Base-by-base conservation (phyloP, 64 coral and sea anemone species). In the Actinia equina region DNA sequence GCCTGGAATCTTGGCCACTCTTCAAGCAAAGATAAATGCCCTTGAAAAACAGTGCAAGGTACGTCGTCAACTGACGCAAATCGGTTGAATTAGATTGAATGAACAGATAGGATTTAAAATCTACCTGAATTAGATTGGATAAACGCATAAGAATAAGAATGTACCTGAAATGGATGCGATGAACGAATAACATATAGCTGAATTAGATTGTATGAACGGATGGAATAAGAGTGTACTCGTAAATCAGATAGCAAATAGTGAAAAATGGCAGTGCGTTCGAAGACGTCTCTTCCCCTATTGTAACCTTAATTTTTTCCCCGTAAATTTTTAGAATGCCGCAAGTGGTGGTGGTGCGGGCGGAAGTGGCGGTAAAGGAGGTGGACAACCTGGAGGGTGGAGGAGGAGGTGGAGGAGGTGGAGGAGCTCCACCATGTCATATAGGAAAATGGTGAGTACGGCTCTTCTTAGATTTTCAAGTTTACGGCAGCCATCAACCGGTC, bases 1-100 rank as follows among this genome's bases (percentile, higher is more conserved):
- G 80, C 94, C 88, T 27, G 81, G 80, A 11, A 86, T 92, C 5
- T 52, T 96, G 77, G 91, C 91, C 2, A 86, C 88, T 17, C 92
- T 96, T 82, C 52, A 65, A 59, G 88, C 85, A 49, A 96, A 96
- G 83, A 93, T 96, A 77, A 70, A 62, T 12, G 91, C 80, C 12
- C 88, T 96, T 19, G 94, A 96, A 57, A 96, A 93, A 44, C 85
- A 83, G 41, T 96, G 94, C 69, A 93, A 96, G 94, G 94, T 96
- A 85, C 30, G 78, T 9, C 30, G 78, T 9, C 19, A n/a, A 74
- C 20, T 15, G 3, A 30, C 22, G 3, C 12, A 13, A 74, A 6
- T 57, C 6, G 55, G 55, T 57, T 74, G 46, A 49, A 49, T 6
- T 49, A 8, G 46, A 49, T 49, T 49, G 2, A 8, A 49, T 49